Evolutionary conservation across 2,113 vertebrate genomes (phyloP), one percentile per base, ranked within the genome.

Genomic region (Hepsetus odoe): DNA sequence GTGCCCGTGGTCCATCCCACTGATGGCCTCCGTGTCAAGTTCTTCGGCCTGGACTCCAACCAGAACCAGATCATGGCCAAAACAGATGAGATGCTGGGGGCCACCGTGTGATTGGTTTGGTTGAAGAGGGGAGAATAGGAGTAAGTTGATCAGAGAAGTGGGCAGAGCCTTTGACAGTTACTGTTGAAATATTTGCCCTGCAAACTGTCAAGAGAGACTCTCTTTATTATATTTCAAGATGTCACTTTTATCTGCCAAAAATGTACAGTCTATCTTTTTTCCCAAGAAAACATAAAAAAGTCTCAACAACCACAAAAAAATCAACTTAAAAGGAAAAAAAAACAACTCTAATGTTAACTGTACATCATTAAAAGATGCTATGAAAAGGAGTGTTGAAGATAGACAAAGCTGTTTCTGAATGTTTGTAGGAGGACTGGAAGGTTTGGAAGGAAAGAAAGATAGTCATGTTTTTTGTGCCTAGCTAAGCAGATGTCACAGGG

Each of bases 41-140:
- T 99, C 90, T 98, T 94, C 0, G 98, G 98, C 88, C 90, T 98
- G 85, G 97, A 99, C 93, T 98, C 98, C 84, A 99, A 98, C 89
- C 98, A 99, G 94, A 99, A 99, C 5, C 95, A 99, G 91, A 98
- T 99, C 87, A 92, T 96, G 92, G 94, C 95, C 3, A 98, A 98
- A 86, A 91, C 95, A 0, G 96, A 98, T 30, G 93, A 96, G 88
- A 92, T 97, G 89, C 85, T 98, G 84, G 96, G 95, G 0, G 96
- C 96, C 1, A 94, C 97, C 0, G 97, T 98, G 87, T 98, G 93
- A 65, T 12, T 35, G 69, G 26, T 9, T n/a, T 30, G 69, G 22
- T 49, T 12, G 40, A n/a, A 76, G 71, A n/a, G 40, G 12, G 28
- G 70, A 5, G 59, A 64, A 0, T 44, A 49, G 62, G 22, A 38